These are phyloP conservation scores for Dasypus novemcinctus DNA, from an alignment of 2,113 vertebrate genomes.

Conservation along the genomic window DNA sequence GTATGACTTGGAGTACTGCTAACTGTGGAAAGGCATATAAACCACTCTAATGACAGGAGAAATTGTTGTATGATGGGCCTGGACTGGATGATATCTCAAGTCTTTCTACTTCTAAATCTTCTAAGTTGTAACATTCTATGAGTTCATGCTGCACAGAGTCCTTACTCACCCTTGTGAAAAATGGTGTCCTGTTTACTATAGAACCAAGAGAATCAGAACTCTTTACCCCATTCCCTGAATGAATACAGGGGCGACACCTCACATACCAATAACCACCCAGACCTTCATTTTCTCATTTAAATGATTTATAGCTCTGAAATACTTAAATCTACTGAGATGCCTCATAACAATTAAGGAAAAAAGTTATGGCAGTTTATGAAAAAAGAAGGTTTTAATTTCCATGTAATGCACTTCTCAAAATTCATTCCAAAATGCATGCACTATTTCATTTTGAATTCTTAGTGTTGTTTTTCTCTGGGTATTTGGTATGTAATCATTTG, in stretches of 20 bases:
- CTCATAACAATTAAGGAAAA: slow-evolving; percentile 34
- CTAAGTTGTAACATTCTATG: neutral
- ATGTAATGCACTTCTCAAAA: slow-evolving; percentile 42
- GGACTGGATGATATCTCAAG: neutral
- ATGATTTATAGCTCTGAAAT: slow-evolving; percentile 34
- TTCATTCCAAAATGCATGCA: slow-evolving; percentile 37
- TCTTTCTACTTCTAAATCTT: neutral
- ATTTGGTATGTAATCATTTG: slow-evolving; percentile 40
- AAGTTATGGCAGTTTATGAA: neutral
- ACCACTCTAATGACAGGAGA: neutral
- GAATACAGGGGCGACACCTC: neutral
- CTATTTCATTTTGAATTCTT: slow-evolving; percentile 51
- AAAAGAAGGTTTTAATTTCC: slow-evolving; percentile 54
- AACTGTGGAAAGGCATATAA: neutral
- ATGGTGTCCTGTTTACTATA: neutral
- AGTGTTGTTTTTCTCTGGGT: neutral
- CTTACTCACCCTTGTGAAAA: neutral
- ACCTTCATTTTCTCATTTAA: slow-evolving; percentile 39
- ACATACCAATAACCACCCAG: neutral
- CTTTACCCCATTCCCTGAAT: neutral
- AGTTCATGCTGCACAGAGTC: neutral
- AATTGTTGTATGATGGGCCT: neutral
- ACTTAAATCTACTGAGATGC: slow-evolving; percentile 41
- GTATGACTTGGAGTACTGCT: neutral
- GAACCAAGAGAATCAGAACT: slow-evolving; percentile 5